A percentile compares a stretch with the other conserved stretches of the same genome.
Conservation (phyloP, 2,797 vertebrate genomes). For the Taenioides sp. region DNA sequence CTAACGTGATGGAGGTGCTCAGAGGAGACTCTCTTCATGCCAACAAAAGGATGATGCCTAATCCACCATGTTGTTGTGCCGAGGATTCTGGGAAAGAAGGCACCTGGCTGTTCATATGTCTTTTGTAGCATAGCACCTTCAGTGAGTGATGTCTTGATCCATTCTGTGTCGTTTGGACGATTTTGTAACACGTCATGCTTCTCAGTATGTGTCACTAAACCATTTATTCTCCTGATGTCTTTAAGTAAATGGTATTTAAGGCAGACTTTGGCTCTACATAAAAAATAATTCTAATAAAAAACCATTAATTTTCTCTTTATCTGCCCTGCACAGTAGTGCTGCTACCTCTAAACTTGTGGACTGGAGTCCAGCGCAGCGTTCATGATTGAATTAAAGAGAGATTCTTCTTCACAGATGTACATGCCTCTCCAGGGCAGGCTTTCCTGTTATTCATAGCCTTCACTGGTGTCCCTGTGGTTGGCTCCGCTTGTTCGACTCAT, state of each 20-base stretch:
- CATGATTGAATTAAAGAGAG: constrained; percentile 46
- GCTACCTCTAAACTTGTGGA: constrained; percentile 28
- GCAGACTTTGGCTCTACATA: not conserved
- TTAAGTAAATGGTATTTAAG: not conserved
- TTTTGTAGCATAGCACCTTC: constrained; percentile 37
- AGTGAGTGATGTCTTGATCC: constrained; percentile 30
- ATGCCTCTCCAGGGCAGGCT: constrained; percentile 78
- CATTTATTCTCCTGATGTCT: not conserved
- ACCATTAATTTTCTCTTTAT: constrained; percentile 17
- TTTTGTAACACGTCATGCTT: constrained; percentile 32
- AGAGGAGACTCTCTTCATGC: constrained; percentile 58
- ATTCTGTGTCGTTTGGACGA: constrained; percentile 14
- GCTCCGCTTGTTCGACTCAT: constrained; percentile 70
- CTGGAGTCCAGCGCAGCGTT: constrained; percentile 31
- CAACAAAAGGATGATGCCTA: constrained; percentile 71
- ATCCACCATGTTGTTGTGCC: constrained; percentile 57
- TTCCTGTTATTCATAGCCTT: constrained; percentile 70
- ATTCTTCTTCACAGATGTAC: constrained; percentile 63
- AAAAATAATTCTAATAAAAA: not conserved
- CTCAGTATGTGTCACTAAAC: constrained; percentile 15
- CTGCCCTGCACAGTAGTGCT: constrained; percentile 20
- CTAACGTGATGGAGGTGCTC: constrained; percentile 57
- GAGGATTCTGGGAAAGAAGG: constrained; percentile 30
- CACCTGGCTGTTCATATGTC: constrained; percentile 54
- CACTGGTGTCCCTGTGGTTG: constrained; percentile 72